Evolutionary conservation across 2,888 invertebrate species (phyloP).

Genomic region (Xestobium rufovillosum): DNA sequence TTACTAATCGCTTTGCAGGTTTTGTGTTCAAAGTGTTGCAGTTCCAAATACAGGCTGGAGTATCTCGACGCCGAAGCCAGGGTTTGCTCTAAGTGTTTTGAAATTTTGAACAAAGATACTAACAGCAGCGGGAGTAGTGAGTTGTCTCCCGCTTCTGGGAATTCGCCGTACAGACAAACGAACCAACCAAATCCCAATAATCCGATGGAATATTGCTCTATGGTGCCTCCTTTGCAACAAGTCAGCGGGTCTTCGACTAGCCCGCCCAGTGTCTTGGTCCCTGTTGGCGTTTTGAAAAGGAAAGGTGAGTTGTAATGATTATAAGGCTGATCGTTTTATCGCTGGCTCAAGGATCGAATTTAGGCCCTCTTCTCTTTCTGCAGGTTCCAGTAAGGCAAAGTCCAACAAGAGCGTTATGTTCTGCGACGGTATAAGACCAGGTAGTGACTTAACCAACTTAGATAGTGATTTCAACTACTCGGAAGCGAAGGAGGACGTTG

Average conservation of each 20-base stretch:
- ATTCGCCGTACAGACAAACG: slow-evolving; percentile 25
- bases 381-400: slow-evolving; percentile 44
- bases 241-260: slow-evolving; percentile 47
- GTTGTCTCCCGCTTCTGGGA: slow-evolving; percentile 29
- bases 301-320: slow-evolving; percentile 45
- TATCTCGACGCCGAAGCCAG: slow-evolving; percentile 71
- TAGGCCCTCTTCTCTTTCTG: slow-evolving; percentile 15
- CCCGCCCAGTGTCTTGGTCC: slow-evolving; percentile 71
- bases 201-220: slow-evolving; percentile 81
- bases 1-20: slow-evolving; percentile 46
- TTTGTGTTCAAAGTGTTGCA: slow-evolving; percentile 71
- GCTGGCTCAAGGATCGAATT: slow-evolving; percentile 1
- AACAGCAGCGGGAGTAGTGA: slow-evolving; percentile 32
- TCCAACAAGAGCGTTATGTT: slow-evolving; percentile 76
- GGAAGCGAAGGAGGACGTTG: slow-evolving; percentile 21
- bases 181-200: slow-evolving; percentile 73
- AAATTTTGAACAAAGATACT: slow-evolving; percentile 42
- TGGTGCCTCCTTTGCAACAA: slow-evolving; percentile 71
- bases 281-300: slow-evolving; percentile 72
- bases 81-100: slow-evolving; percentile 67
- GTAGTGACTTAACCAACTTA: slow-evolving; percentile 75
- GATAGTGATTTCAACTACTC: slow-evolving; percentile 52
- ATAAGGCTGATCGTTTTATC: not conserved
- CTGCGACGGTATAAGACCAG: slow-evolving; percentile 81
- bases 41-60: slow-evolving; percentile 59